Conservation (phyloP, 2,113 vertebrate genomes). For the Paramormyrops kingsleyae region DNA sequence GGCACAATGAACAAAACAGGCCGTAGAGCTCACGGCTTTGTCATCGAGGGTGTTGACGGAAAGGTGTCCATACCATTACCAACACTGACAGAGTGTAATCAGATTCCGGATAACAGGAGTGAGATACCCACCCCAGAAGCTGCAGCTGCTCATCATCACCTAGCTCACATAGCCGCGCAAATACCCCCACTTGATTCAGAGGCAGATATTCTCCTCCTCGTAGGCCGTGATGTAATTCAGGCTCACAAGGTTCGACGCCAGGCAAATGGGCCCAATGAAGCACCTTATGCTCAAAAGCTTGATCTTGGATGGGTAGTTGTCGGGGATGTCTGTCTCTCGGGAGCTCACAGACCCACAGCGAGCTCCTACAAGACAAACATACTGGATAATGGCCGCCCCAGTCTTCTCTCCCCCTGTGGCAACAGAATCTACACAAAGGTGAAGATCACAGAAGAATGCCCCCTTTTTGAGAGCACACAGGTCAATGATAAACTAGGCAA, state of each 20-base stretch:
- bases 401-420: background rate
- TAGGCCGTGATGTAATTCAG: background rate
- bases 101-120: background rate
- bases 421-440: background rate
- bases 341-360: background rate
- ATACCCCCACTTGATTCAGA: background rate
- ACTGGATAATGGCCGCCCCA: background rate
- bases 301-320: background rate
- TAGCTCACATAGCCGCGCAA: background rate
- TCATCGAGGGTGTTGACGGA: no score
- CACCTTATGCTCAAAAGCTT: background rate
- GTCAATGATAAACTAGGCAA: no score
- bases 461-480: background rate
- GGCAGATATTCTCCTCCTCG: background rate
- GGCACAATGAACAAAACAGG: no score
- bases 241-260: no score
- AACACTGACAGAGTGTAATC: constrained; percentile 16
- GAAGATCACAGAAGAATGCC: background rate
- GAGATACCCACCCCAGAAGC: background rate
- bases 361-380: background rate
- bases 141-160: no score
- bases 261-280: background rate
- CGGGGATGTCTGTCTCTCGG: background rate
- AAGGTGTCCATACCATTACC: no score
- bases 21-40: no score